Base-by-base conservation (phyloP, 2,888 invertebrate species). In the Chrysopilus asiliformis region DNA sequence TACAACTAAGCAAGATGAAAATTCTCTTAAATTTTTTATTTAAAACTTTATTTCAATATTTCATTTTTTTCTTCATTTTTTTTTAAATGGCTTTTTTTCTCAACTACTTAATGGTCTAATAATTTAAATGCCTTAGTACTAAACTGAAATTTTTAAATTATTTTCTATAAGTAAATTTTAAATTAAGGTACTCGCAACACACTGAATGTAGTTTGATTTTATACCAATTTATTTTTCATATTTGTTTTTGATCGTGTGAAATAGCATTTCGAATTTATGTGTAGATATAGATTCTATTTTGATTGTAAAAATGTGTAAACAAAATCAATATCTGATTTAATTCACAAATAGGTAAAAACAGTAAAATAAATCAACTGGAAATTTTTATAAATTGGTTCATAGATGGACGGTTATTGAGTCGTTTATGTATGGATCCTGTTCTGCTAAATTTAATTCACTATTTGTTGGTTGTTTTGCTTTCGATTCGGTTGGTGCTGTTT, bases 341-440 rank as follows among this genome's bases (percentile, higher is more conserved):
- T 22, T 22, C 10, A 22, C 10, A 22, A 22, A 22, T 8, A 22
- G 10, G 10, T 22, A 10, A 22, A 22, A 22, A 22, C 7, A 22
- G 10, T 22, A 22, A 22, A 22, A 8, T 10, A 8, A 8, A 22
- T 22, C 7, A 22, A 22, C 7, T 8, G 10, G 7, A 22, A 8
- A 22, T 26, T 8, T 26, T 26, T 26, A 26, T 10, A 8, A 12
- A 26, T 18, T 14, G 36, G 12, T 43, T 45, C 43, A 49, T 39
- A 50, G 44, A 41, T 50, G 50, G 47, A 50, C 49, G 47, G 50
- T 49, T 24, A 48, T 46, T 29, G 50, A 49, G 43, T 47, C 48
- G 38, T 43, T 45, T 40, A 47, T 46, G 41, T 50, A 50, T 32
- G 48, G 48, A 43, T 50, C 49, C 42, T 48, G 48, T 32, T 48